These are phyloP conservation scores for Sinella curviseta DNA, from an alignment of 1,140 invertebrate species.

Conservation along the genomic window DNA sequence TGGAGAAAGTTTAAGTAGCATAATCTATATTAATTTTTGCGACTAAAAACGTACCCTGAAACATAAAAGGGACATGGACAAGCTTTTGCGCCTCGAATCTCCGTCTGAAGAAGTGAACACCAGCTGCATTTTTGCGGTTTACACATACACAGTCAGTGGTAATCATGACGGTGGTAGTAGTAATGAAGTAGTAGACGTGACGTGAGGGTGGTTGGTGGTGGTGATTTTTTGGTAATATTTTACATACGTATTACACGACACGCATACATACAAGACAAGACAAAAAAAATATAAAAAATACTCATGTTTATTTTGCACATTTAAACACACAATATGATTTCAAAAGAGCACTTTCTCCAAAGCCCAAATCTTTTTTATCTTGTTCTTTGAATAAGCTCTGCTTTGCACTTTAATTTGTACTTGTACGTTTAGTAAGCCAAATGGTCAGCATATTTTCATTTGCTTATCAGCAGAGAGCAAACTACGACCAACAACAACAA, in stretches of 20 bases:
- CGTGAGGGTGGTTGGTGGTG: neutral
- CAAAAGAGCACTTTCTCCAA: too few species aligned
- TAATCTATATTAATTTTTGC: neutral
- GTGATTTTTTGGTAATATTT: neutral
- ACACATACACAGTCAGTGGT: neutral
- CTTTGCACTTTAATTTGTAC: too few species aligned
- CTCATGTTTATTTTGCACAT: too few species aligned
- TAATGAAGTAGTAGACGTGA: too few species aligned
- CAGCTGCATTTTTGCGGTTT: slow-evolving; percentile 25
- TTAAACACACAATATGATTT: too few species aligned
- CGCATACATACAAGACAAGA: neutral
- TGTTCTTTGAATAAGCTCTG: too few species aligned
- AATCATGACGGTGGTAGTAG: neutral
- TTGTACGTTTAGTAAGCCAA: too few species aligned
- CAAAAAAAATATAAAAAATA: neutral
- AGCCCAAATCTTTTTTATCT: too few species aligned
- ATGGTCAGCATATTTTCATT: too few species aligned
- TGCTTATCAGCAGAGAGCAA: too few species aligned
- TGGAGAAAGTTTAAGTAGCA: neutral
- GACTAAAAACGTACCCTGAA: neutral
- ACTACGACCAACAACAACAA: too few species aligned
- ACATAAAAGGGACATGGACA: slow-evolving; percentile 22
- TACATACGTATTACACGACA: neutral
- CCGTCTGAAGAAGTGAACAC: slow-evolving; percentile 32
- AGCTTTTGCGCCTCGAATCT: slow-evolving; percentile 23